Evolutionary conservation across 2,888 invertebrate genomes (phyloP).

Genomic region (Drosophila emarginata): DNA sequence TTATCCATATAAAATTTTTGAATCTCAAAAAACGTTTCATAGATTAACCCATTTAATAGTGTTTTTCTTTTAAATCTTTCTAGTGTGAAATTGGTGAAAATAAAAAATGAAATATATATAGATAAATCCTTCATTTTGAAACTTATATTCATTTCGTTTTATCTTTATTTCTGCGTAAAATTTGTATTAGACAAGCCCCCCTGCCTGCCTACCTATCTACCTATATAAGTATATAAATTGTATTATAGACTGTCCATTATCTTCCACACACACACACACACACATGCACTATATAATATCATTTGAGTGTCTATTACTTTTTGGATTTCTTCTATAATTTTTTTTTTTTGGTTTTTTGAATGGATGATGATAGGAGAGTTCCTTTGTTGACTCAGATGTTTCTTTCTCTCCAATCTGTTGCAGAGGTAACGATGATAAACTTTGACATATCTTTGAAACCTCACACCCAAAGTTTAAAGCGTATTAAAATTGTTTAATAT

Average conservation of each 20-base stretch:
- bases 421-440: constrained; percentile 8
- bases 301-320: constrained; percentile 21
- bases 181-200: constrained; percentile 6
- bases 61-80: too few relatives aligned
- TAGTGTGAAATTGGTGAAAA: too few relatives aligned
- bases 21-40: too few relatives aligned
- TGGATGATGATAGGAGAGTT: constrained; percentile 6
- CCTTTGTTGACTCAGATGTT: constrained; percentile 14
- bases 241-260: constrained; percentile 10
- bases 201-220: not conserved
- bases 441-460: constrained; percentile 13
- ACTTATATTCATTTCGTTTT: not conserved
- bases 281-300: constrained; percentile 34
- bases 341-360: not conserved
- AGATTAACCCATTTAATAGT: too few relatives aligned
- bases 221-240: constrained; percentile 13
- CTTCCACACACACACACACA: constrained; percentile 11
- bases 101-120: too few relatives aligned
- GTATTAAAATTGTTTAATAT: constrained; percentile 26
- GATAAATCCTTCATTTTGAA: too few relatives aligned
- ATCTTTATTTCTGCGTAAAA: not conserved
- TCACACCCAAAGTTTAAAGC: constrained; percentile 28
- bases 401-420: not conserved
- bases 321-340: not conserved
- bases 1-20: too few relatives aligned